Evolutionary conservation across 2,797 vertebrate genomes (phyloP).

Genomic region (Cygnus olor): DNA sequence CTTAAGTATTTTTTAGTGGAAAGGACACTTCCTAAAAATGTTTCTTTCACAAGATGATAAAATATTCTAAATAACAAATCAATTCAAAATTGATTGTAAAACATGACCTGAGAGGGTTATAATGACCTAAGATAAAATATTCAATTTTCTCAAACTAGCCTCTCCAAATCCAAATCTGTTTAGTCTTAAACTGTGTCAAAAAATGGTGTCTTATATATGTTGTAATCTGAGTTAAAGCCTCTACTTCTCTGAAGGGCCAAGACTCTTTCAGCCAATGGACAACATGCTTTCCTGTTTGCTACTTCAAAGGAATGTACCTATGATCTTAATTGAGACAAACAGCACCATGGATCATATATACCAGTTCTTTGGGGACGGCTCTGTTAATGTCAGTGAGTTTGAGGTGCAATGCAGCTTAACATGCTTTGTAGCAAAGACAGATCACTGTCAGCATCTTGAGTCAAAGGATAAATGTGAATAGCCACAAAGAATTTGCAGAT

Average conservation of each 20-base stretch:
- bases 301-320: accelerated
- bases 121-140: background rate
- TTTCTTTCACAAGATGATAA: background rate
- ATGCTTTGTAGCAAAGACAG: background rate
- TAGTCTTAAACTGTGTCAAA: background rate
- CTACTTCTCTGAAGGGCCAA: background rate
- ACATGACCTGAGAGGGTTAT: background rate
- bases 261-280: background rate
- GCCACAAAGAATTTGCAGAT: background rate
- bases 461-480: background rate
- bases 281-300: background rate
- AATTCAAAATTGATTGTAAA: background rate
- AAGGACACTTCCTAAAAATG: background rate
- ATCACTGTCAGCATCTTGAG: background rate
- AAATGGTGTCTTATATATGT: background rate
- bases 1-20: background rate
- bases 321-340: background rate
- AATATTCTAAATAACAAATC: background rate
- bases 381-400: background rate
- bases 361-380: background rate
- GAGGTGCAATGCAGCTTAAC: background rate
- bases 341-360: background rate
- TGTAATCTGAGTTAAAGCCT: background rate
- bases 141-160: background rate
- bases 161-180: background rate